phyloP scores from a whole-genome alignment of 2,888 invertebrate species.

The Liposcelis brunnea region DNA sequence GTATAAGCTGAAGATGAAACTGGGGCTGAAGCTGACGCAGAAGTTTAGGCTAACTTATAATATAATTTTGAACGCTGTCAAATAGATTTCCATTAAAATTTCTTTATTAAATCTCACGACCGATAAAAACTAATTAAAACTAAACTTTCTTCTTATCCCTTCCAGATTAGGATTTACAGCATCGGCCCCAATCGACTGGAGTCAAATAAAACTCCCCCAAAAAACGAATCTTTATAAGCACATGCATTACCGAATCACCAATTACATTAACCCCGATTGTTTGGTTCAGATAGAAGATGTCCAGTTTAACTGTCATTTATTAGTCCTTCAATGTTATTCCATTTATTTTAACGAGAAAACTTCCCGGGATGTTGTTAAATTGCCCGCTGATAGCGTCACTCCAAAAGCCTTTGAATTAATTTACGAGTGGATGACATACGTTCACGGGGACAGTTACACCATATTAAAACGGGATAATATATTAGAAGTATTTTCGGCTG shows the following conservation, averaged over 20 bases:
- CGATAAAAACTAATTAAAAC: no score
- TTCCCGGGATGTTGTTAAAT: constrained; percentile 3
- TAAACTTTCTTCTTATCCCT: no score
- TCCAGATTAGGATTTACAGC: constrained; percentile 15
- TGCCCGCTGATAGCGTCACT: constrained; percentile 25
- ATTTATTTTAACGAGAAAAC: constrained; percentile 35
- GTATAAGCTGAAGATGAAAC: no score
- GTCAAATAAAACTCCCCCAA: constrained; percentile 40
- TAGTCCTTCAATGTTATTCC: constrained; percentile 53
- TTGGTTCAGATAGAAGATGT: constrained; percentile 44
- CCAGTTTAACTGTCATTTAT: constrained; percentile 48
- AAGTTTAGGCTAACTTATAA: no score
- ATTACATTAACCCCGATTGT: constrained; percentile 46
- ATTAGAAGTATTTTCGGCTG: constrained; percentile 51
- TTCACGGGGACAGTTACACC: constrained; percentile 42
- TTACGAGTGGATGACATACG: constrained; percentile 66
- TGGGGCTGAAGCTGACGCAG: no score
- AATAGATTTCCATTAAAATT: no score
- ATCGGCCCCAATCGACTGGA: constrained; percentile 43
- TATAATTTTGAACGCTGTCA: no score
- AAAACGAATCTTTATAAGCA: constrained; percentile 50
- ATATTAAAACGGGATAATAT: constrained; percentile 49
- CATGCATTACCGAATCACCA: constrained; percentile 43
- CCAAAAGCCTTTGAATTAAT: constrained; percentile 47
- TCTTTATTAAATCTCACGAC: no score